A percentile compares a stretch with the other conserved stretches of the same genome.
phyloP scores from a whole-genome alignment of 2,113 vertebrate genomes.

The Spilogale gracilis region DNA sequence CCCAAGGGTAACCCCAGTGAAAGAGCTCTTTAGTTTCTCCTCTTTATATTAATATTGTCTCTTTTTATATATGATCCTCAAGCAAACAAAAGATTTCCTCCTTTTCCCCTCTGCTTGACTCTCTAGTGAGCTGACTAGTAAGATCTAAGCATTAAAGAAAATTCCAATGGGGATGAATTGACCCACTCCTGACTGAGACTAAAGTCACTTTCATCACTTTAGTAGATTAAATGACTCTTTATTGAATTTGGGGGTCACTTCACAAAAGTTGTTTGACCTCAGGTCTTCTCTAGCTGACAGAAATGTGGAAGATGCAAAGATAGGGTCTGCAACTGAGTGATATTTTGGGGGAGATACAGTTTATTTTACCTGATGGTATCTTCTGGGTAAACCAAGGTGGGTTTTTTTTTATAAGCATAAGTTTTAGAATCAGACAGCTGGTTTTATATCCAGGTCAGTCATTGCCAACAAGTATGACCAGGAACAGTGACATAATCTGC shows the following conservation, averaged over 20 bases:
- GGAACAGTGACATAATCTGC: not conserved
- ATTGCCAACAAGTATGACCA: not conserved
- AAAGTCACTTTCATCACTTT: conserved; percentile 72
- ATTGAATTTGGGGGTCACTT: conserved; percentile 73
- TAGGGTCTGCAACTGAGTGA: not conserved
- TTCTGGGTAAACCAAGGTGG: not conserved
- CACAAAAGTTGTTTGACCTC: conserved; percentile 54
- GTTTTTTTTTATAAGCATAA: not conserved
- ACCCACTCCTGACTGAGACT: conserved; percentile 63
- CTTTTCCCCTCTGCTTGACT: not conserved
- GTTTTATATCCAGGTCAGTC: conserved; percentile 16
- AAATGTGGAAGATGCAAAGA: not conserved
- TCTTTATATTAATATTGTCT: not conserved
- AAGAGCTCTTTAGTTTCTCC: not conserved
- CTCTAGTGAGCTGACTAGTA: conserved; percentile 60
- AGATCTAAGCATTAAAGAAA: conserved; percentile 69
- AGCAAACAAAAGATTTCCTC: not conserved
- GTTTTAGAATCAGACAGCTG: not conserved
- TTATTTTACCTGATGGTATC: not conserved
- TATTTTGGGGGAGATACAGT: not conserved
- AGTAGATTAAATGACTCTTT: conserved; percentile 71
- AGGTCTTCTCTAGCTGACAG: not conserved
- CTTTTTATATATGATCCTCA: conserved; percentile 16
- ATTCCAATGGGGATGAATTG: conserved; percentile 60
- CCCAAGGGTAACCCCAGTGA: not conserved